Base-by-base conservation (phyloP, 2,888 invertebrate genomes). In the Tetropium fuscum region DNA sequence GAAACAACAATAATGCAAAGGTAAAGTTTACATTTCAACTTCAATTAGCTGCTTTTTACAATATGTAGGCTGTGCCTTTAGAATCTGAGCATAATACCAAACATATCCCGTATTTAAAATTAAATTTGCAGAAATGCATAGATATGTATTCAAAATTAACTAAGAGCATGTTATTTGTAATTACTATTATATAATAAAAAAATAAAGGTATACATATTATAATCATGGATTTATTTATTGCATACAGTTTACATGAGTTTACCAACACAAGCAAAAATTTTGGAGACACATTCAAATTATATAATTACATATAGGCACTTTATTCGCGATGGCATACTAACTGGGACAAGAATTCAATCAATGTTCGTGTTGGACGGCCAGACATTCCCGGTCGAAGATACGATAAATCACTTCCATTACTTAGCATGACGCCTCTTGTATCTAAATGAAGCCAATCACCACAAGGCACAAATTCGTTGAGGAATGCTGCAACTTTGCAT, bases 401-500 rank as follows among this genome's bases (percentile, higher is more conserved):
- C 0, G 86, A 81, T 62, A 84, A 85, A 60, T 87, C 86, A 11
- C 81, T 79, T 25, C 90, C 91, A 67, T 87, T 86, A 43, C 90
- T 88, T 53, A 85, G 83, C 84, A 91, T 89, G 0, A 92, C 89
- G 67, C 92, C 92, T 63, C 89, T 90, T 1, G 90, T 92, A 78
- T 94, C 94, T 65, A 94, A 83, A 78, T 94, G 94, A 68, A 93
- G 81, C 93, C 94, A 94, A 64, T 87, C 85, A 13, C 84, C 87
- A 69, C 89, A 89, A 3, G 88, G 88, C 0, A 89, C 86, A 72
- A 90, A 90, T 76, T 91, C 90, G 34, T 86, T 84, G 0, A 94
- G 81, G 74, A 93, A 92, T 0, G 92, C 92, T 1, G 94, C 94
- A 22, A 90, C 91, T 70, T 89, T 90, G 63, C 93, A 92, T 0